Percentiles rank a stretch among this genome's conserved stretches.
These are phyloP conservation scores for Podarcis muralis DNA, from an alignment of 2,113 vertebrate genomes.

Conservation along the genomic window DNA sequence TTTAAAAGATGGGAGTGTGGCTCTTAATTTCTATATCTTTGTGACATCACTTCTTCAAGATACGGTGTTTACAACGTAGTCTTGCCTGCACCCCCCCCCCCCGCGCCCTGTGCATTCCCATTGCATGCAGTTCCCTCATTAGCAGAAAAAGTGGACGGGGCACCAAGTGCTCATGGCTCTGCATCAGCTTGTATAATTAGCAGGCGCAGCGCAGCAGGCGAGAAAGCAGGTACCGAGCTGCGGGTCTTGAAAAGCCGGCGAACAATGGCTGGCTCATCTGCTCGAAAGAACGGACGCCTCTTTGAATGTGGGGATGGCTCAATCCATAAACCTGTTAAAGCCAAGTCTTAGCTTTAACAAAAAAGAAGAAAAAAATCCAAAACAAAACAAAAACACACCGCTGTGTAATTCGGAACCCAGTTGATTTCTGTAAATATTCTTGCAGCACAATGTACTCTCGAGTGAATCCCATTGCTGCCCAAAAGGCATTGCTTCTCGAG, in stretches of 20 bases:
- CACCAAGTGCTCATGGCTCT: background rate
- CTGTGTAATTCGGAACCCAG: too few species aligned
- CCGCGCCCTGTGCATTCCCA: background rate
- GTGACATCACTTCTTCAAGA: background rate
- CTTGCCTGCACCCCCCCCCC: too few species aligned
- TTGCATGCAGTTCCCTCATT: background rate
- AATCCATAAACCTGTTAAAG: background rate
- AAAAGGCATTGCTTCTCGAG: background rate
- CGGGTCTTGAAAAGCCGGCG: background rate
- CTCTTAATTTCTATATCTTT: background rate
- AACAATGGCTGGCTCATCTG: background rate
- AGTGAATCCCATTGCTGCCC: background rate
- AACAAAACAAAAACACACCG: background rate
- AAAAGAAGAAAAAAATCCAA: background rate
- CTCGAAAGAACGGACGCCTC: background rate
- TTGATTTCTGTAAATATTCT: background rate
- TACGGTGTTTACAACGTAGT: background rate
- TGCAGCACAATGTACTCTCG: background rate
- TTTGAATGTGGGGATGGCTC: too few species aligned
- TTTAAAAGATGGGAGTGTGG: background rate
- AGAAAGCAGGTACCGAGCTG: background rate
- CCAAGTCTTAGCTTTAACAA: background rate
- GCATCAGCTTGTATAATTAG: slow-evolving; percentile 19
- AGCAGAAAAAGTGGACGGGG: background rate
- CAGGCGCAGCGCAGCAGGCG: background rate